phyloP scores from a whole-genome alignment of 2,797 vertebrate species.

The Myotis myotis region DNA sequence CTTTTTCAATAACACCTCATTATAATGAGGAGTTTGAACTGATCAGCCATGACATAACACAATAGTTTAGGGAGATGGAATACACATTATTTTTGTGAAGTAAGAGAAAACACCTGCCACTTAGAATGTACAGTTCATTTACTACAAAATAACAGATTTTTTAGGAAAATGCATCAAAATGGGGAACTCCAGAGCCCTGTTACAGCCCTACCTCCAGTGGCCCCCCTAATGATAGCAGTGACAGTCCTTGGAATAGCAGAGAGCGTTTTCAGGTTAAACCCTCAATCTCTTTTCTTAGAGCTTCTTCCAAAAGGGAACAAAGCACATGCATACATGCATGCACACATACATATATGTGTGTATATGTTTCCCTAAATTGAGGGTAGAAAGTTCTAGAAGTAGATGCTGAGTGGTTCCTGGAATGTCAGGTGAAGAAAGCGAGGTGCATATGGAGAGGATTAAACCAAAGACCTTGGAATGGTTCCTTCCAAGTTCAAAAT shows the following conservation, averaged over 20 bases:
- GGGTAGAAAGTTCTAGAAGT: slow-evolving; percentile 25
- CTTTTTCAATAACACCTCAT: slow-evolving; percentile 1
- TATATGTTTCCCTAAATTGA: not conserved
- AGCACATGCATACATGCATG: not conserved
- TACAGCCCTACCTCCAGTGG: not conserved
- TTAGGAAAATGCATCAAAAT: not conserved
- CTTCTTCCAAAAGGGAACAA: slow-evolving; percentile 6
- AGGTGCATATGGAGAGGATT: not conserved
- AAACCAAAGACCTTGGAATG: not conserved
- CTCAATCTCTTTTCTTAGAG: not conserved
- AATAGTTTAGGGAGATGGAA: not conserved
- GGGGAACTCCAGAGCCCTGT: not conserved
- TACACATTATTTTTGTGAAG: not conserved
- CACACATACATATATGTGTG: not conserved
- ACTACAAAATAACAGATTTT: not conserved
- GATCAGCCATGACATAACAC: not conserved
- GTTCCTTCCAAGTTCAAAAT: not conserved
- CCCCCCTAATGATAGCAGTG: not conserved
- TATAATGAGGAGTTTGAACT: not conserved
- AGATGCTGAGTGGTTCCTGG: not conserved
- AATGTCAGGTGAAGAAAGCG: not conserved
- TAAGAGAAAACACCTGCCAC: not conserved
- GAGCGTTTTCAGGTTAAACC: not conserved
- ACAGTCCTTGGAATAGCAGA: not conserved
- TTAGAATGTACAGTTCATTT: not conserved